Base-by-base conservation (phyloP, 1,140 invertebrate species). In the Lucilia sericata region DNA sequence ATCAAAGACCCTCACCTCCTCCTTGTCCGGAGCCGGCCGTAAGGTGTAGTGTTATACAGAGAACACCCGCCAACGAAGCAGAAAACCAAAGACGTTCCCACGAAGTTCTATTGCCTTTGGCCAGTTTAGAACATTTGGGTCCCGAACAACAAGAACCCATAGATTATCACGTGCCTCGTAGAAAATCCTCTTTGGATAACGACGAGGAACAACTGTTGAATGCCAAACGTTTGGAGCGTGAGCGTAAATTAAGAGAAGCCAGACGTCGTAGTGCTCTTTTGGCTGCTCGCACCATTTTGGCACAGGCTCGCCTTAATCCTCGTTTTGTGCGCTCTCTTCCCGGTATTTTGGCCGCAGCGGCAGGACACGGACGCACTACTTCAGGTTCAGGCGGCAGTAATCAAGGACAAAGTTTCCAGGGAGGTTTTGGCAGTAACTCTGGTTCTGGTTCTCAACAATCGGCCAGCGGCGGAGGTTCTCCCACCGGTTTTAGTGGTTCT, bases 161-260 rank as follows among this genome's bases (percentile, higher is more conserved):
- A 82, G 96, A 97, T 88, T 97, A 97, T 90, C 96, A 95, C 86
- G 95, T 97, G 83, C 96, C 96, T 19, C 96, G 96, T 90, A 94
- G 95, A 83, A 93, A 94, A 85, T 93, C 94, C 25, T 94, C 95
- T 85, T 91, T 91, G 14, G 94, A 95, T 88, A 94, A 95, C 82
- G 91, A 93, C 84, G 90, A 88, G 76, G 88, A 90, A 70, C 84
- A 82, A 60, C 12, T 14, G 49, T 83, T 88, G 30, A 88, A 90
- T 85, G 85, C 86, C 8, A 84, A 86, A 0, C 86, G 88, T 4
- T 25, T 87, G 75, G 88, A 91, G 83, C 85, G 88, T 25, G 88
- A 87, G 60, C 87, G 87, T 51, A 87, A 87, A 47, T 84, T 88
- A 25, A 87, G 88, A 25, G 89, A 91, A 75, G 88, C 88, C 21